Conservation (phyloP, 2,797 vertebrate species). For the Limnodromus scolopaceus region DNA sequence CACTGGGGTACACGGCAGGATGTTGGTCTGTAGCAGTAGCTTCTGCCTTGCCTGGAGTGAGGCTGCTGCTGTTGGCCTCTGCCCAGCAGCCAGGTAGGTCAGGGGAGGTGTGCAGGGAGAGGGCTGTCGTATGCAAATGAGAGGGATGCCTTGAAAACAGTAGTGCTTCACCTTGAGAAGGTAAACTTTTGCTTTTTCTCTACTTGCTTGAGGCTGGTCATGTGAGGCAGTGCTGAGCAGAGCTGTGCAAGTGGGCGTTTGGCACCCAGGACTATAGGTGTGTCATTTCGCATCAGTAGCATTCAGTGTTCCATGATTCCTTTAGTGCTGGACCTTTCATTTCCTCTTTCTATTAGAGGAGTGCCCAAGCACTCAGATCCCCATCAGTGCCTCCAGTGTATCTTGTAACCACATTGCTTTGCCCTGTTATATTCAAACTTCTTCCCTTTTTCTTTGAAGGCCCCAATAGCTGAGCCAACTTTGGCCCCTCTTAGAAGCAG, state of each 20-base stretch:
- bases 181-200: background rate
- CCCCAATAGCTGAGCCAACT: background rate
- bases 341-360: background rate
- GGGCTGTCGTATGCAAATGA: background rate
- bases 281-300: background rate
- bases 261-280: background rate
- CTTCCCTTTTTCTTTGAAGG: background rate
- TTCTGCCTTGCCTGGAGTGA: background rate
- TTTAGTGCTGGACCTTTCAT: background rate
- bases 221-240: background rate
- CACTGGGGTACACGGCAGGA: rapidly evolving
- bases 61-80: background rate
- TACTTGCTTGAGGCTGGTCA: background rate
- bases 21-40: rapidly evolving
- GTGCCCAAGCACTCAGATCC: background rate
- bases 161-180: background rate
- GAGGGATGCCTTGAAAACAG: background rate
- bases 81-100: background rate
- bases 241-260: background rate
- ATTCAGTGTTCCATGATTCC: background rate
- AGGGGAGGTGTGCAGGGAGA: background rate
- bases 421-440: background rate
- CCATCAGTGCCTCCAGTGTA: background rate
- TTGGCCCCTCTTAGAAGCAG: background rate
- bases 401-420: background rate